These are phyloP conservation scores for Solea solea DNA, from an alignment of 2,113 vertebrate species.

Conservation along the genomic window DNA sequence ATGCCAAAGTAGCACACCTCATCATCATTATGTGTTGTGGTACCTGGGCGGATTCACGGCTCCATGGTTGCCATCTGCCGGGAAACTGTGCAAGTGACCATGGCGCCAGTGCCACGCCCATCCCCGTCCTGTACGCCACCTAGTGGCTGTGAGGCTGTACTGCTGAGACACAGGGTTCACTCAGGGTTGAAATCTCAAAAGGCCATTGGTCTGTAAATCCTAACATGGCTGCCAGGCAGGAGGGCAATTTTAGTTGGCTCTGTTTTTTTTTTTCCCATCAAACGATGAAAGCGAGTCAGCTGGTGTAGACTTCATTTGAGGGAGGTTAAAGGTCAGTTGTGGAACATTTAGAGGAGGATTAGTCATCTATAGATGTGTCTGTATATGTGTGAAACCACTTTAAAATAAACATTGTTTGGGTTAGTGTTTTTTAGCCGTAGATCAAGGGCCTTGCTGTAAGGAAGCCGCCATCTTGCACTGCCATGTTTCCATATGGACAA, in stretches of 20 bases:
- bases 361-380: no score
- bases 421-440: no score
- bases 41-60: slow-evolving; percentile 33
- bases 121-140: slow-evolving; percentile 44
- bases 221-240: not conserved
- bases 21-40: slow-evolving; percentile 51
- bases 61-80: slow-evolving; percentile 73
- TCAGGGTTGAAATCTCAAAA: slow-evolving; percentile 30
- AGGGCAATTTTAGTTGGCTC: no score
- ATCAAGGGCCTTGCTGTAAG: no score
- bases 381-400: no score
- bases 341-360: no score
- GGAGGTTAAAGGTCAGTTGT: no score
- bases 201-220: slow-evolving; percentile 17
- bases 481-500: no score
- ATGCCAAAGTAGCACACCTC: slow-evolving; percentile 50
- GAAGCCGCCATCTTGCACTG: no score
- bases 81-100: slow-evolving; percentile 60
- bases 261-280: no score
- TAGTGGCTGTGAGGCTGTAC: slow-evolving; percentile 37
- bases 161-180: slow-evolving; percentile 39
- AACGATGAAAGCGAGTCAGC: not conserved
- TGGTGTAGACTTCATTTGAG: not conserved
- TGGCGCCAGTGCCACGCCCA: slow-evolving; percentile 71
- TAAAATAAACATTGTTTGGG: no score